Evolutionary conservation across 2,888 invertebrate species (phyloP).

Genomic region (Hecatera dysodea): DNA sequence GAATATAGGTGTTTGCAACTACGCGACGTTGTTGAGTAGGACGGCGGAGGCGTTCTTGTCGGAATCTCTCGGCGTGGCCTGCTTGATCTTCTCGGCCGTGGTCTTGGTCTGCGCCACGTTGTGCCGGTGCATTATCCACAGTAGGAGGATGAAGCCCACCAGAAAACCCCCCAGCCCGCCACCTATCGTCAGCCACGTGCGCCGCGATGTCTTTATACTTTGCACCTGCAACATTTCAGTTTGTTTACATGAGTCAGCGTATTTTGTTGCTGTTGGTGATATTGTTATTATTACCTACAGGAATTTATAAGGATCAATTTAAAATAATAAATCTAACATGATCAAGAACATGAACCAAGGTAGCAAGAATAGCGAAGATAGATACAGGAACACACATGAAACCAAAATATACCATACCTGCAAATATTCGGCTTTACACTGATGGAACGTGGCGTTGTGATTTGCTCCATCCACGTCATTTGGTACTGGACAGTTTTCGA

Average conservation of each 20-base stretch:
- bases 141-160: slow-evolving; percentile 84
- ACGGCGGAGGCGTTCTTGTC: slow-evolving; percentile 79
- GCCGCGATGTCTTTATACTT: slow-evolving; percentile 76
- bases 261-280: not conserved
- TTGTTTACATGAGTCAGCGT: not conserved
- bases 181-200: slow-evolving; percentile 87
- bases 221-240: slow-evolving; percentile 74
- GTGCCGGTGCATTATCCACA: slow-evolving; percentile 87
- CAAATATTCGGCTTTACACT: slow-evolving; percentile 79
- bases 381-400: not conserved
- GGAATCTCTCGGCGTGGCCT: slow-evolving; percentile 70
- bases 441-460: slow-evolving; percentile 78
- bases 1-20: slow-evolving; percentile 36
- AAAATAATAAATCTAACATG: not conserved
- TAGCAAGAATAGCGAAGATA: not conserved
- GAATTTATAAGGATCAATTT: not conserved
- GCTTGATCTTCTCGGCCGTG: slow-evolving; percentile 77
- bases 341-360: not conserved
- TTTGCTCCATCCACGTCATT: slow-evolving; percentile 66
- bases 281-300: not conserved
- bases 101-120: slow-evolving; percentile 86
- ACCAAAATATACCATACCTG: slow-evolving; percentile 70
- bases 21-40: slow-evolving; percentile 75
- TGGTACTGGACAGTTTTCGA: slow-evolving; percentile 77
- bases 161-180: slow-evolving; percentile 87